Base-by-base conservation (phyloP, 2,888 invertebrate species). In the Drosophila anomelani region DNA sequence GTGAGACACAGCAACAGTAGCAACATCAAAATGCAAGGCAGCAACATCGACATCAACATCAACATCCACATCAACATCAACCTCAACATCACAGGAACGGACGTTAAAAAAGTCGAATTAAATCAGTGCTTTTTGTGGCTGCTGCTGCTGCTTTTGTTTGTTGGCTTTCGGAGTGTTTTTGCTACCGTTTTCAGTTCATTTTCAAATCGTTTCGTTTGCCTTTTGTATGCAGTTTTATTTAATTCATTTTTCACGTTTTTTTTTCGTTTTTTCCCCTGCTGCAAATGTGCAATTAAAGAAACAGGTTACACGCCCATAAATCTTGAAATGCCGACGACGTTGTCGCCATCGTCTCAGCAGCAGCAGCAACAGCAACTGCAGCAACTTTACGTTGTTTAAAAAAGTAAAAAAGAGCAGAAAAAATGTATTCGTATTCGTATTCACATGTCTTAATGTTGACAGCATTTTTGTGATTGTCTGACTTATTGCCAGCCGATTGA, bases 221-320 rank as follows among this genome's bases (percentile, higher is more conserved):
- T 79, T 84, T 84, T 86, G 76, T 81, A 69, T 78, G 74, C 79
- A 81, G 84, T 84, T 86, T 86, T 86, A 88, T 85, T 88, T 88
- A 86, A 88, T 88, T 85, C 77, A 86, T 86, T 88, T 88, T 88
- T 81, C 79, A 86, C 81, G 81, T 83, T 83, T 87, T 77, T 66
- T 55, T 79, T 59, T 64, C 12, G 20, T 63, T 10, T 55, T 55
- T 76, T 76, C 57, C 80, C 79, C 70, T 73, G 87, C 90, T 90
- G 91, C 88, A 91, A 91, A 91, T 91, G 91, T 90, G 91, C 91
- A 91, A 91, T 91, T 91, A 91, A 91, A 91, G 91, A 91, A 91
- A 91, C 91, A 91, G 91, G 91, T 91, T 91, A 90, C 91, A 89
- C 89, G 81, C 78, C 87, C 83, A 86, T 91, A 91, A 91, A 91